Percentiles rank a stretch among this genome's conserved stretches.
phyloP scores from a whole-genome alignment of 2,113 vertebrate genomes.

The Halcyon malimbica region DNA sequence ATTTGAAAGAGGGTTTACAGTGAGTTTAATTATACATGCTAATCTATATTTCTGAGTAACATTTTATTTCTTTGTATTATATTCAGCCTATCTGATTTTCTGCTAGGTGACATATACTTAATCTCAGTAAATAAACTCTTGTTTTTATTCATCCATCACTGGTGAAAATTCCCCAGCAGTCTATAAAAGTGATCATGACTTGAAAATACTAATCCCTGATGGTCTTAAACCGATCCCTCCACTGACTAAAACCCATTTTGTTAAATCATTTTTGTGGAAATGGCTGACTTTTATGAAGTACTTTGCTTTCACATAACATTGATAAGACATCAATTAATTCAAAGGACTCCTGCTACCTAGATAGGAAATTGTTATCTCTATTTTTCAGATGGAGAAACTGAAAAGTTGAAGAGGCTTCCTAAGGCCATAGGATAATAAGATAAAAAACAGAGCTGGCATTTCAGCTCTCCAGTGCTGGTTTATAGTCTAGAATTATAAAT shows the following conservation, averaged over 20 bases:
- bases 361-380: not conserved
- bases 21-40: not conserved
- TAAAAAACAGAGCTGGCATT: not conserved
- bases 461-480: not conserved
- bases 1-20: not conserved
- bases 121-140: not conserved
- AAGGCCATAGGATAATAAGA: not conserved
- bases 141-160: not conserved
- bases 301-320: not conserved
- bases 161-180: not conserved
- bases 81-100: not conserved
- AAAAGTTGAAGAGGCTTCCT: not conserved
- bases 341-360: not conserved
- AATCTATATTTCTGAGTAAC: not conserved
- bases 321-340: not conserved
- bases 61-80: not conserved
- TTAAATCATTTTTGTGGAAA: not conserved
- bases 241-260: not conserved
- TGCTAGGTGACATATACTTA: not conserved
- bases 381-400: not conserved
- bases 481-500: not conserved
- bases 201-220: not conserved
- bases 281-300: not conserved
- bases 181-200: not conserved
- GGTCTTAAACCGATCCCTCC: not conserved